Evolutionary conservation across 1,140 invertebrate genomes (phyloP).

Genomic region (Gerris buenoi): DNA sequence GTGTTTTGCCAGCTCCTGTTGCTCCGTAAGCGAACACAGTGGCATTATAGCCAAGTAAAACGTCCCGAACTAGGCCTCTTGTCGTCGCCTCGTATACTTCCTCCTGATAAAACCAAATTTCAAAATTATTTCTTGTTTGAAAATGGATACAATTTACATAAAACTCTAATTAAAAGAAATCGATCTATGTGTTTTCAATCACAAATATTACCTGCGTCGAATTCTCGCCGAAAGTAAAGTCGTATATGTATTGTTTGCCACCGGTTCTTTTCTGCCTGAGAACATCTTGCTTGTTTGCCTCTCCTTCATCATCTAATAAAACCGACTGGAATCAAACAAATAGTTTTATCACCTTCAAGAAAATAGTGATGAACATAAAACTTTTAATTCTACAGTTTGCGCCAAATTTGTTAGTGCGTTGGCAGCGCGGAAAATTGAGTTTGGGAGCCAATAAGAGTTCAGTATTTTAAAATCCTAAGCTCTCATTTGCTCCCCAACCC

Average conservation of each 20-base stretch:
- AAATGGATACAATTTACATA: too few relatives aligned
- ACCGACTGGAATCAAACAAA: slow-evolving; percentile 37
- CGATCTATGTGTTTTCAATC: too few relatives aligned
- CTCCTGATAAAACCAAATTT: slow-evolving; percentile 41
- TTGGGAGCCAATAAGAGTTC: too few relatives aligned
- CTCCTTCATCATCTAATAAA: slow-evolving; percentile 45
- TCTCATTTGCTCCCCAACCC: too few relatives aligned
- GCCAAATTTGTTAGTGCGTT: too few relatives aligned
- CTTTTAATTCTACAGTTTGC: too few relatives aligned
- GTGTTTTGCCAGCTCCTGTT: slow-evolving; percentile 80
- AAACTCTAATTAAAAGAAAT: too few relatives aligned
- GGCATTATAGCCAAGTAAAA: slow-evolving; percentile 82
- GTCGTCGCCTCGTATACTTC: slow-evolving; percentile 70
- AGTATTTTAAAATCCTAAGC: too few relatives aligned
- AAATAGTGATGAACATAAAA: too few relatives aligned
- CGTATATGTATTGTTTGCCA: slow-evolving; percentile 72
- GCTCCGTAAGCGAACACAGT: slow-evolving; percentile 96
- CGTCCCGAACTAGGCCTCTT: slow-evolving; percentile 71
- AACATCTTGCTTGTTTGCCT: slow-evolving; percentile 37
- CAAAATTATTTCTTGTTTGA: too few relatives aligned
- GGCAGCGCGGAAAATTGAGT: too few relatives aligned
- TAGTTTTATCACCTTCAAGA: too few relatives aligned
- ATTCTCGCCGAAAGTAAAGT: slow-evolving; percentile 66
- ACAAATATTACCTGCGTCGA: slow-evolving; percentile 53
- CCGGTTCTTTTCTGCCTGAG: slow-evolving; percentile 41